Conservation (phyloP, 2,888 invertebrate genomes). For the Sinodicranocentrus sp. region DNA sequence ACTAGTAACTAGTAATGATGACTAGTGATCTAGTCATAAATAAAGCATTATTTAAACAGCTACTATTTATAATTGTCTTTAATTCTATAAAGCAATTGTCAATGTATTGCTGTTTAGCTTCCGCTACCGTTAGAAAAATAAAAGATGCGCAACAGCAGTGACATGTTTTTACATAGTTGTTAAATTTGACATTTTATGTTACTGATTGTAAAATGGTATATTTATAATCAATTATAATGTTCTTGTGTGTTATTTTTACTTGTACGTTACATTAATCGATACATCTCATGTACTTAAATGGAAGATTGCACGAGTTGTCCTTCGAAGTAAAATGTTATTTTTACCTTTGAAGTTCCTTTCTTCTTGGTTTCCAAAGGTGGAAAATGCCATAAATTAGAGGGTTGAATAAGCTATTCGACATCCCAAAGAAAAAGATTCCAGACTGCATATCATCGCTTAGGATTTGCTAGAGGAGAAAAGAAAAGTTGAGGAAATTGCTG, state of each 20-base stretch:
- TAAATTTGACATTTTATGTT: background rate
- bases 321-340: too few species aligned
- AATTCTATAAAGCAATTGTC: too few species aligned
- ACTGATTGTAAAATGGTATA: background rate
- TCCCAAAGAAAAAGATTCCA: conserved; percentile 90
- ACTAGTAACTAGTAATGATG: too few species aligned
- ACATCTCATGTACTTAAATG: too few species aligned
- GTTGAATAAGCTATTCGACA: conserved; percentile 91
- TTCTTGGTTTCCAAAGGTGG: conserved; percentile 85
- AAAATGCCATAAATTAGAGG: conserved; percentile 92
- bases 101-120: too few species aligned
- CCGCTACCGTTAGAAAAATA: too few species aligned
- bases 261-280: too few species aligned
- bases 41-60: too few species aligned
- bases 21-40: too few species aligned
- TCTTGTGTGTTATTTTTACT: background rate
- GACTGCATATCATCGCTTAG: conserved; percentile 84
- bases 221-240: background rate
- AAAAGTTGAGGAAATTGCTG: background rate
- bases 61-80: too few species aligned
- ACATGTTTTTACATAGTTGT: conserved; percentile 51
- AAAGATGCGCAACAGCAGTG: conserved; percentile 41
- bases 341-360: conserved; percentile 76
- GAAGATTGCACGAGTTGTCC: too few species aligned
- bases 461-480: conserved; percentile 57